Conservation (phyloP, 2,113 vertebrate genomes). For the Pollimyrus isidori region DNA sequence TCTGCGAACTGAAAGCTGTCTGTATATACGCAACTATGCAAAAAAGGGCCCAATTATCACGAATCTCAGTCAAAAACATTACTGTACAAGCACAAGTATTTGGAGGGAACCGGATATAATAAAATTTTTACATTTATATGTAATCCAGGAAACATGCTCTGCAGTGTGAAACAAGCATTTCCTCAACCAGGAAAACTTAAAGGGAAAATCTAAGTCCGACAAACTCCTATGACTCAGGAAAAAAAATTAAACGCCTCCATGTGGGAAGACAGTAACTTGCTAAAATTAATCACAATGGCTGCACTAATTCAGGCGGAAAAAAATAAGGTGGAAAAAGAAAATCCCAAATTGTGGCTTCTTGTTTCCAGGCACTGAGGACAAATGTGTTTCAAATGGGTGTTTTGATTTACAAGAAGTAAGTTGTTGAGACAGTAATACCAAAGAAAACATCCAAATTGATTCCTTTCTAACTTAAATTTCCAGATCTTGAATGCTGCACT, state of each 20-base stretch:
- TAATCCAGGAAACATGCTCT: background rate
- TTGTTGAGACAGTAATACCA: background rate
- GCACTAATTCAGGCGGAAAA: background rate
- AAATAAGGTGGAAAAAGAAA: background rate
- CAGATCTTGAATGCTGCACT: background rate
- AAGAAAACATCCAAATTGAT: background rate
- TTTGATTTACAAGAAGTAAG: background rate
- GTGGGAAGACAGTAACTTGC: conserved; percentile 3
- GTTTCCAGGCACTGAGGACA: background rate
- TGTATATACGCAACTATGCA: background rate
- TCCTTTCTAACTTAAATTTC: background rate
- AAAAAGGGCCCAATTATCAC: background rate
- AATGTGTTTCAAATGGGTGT: background rate
- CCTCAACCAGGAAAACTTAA: background rate
- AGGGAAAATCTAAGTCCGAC: conserved; percentile 2
- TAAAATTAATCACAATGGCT: background rate
- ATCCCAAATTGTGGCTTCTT: background rate
- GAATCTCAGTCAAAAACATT: background rate
- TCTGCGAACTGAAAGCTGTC: background rate
- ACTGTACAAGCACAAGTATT: background rate
- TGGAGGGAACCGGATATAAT: background rate
- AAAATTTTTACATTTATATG: background rate
- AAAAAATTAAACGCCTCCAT: background rate
- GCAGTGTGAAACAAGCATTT: background rate
- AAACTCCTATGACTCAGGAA: conserved; percentile 23